These are phyloP conservation scores for Pogoniulus pusillus DNA, from an alignment of 2,797 vertebrate genomes.

Conservation along the genomic window DNA sequence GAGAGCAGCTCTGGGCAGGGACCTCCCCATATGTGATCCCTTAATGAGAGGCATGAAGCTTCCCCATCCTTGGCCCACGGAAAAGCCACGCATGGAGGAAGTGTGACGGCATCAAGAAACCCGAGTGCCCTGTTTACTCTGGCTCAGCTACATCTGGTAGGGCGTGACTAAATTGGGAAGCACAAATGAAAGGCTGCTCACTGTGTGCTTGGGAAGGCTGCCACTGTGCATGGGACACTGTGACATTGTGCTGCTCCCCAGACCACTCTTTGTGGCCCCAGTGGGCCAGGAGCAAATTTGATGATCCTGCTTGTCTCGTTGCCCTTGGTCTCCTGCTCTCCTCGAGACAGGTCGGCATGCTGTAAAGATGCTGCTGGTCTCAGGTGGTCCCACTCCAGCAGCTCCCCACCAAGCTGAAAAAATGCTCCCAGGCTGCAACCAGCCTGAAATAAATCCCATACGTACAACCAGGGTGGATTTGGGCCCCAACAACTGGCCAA, in stretches of 20 bases:
- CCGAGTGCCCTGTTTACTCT: neutral
- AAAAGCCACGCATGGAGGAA: neutral
- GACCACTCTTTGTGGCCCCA: fast-evolving
- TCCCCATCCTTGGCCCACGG: fast-evolving
- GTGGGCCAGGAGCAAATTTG: fast-evolving
- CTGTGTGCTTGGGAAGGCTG: neutral
- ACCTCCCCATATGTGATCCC: fast-evolving
- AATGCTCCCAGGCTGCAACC: neutral
- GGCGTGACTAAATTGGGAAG: neutral
- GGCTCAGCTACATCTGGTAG: neutral
- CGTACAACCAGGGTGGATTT: neutral
- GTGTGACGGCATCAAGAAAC: neutral
- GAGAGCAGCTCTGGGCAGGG: neutral
- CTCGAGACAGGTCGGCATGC: neutral
- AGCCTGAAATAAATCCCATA: neutral
- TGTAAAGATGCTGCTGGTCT: neutral
- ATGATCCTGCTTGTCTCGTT: neutral
- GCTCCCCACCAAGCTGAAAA: neutral
- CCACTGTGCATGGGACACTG: neutral
- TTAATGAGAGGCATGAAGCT: fast-evolving
- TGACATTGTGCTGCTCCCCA: no score
- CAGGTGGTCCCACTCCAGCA: neutral
- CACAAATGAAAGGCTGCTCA: neutral
- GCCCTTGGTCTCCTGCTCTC: neutral
- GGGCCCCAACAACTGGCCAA: neutral